These are phyloP conservation scores for Scaptomyza flava DNA, from an alignment of 2,888 invertebrate species.

Conservation along the genomic window DNA sequence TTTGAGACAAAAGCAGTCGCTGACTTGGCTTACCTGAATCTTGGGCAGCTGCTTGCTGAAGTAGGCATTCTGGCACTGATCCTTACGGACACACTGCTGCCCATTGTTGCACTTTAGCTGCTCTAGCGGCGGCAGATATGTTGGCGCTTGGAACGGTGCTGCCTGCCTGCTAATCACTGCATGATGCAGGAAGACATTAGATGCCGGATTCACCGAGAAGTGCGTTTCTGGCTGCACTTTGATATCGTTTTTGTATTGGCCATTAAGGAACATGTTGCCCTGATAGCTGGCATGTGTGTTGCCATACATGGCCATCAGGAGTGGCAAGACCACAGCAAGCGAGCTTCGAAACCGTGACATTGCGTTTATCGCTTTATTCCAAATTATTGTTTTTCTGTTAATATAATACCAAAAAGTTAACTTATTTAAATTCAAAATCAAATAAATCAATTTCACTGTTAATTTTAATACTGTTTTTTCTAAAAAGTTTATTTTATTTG, in stretches of 20 bases:
- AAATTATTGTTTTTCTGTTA: background rate
- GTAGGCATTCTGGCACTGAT: conserved; percentile 78
- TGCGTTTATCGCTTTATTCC: conserved; percentile 14
- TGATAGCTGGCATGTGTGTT: conserved; percentile 63
- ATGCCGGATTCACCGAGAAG: conserved; percentile 67
- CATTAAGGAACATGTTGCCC: conserved; percentile 82
- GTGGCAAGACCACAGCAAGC: conserved; percentile 52
- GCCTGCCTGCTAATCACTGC: conserved; percentile 82
- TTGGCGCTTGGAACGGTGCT: conserved; percentile 80
- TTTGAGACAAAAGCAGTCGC: conserved; percentile 21
- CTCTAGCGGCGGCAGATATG: conserved; percentile 80
- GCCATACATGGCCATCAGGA: conserved; percentile 60
- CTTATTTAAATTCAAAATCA: too few relatives aligned
- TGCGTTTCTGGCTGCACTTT: conserved; percentile 67
- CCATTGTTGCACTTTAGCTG: conserved; percentile 77
- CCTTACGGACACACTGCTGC: conserved; percentile 81
- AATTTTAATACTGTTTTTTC: too few relatives aligned
- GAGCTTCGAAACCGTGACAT: conserved; percentile 69
- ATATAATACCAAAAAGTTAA: background rate
- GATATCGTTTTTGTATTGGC: conserved; percentile 81
- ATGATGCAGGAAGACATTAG: conserved; percentile 81
- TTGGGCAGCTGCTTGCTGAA: conserved; percentile 72
- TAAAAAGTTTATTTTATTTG: too few relatives aligned
- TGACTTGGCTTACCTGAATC: conserved; percentile 71
- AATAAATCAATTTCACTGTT: too few relatives aligned